Percentiles rank a stretch among this genome's conserved stretches.
phyloP scores from a whole-genome alignment of 2,888 invertebrate species.

The Ichneumoninae sp. region DNA sequence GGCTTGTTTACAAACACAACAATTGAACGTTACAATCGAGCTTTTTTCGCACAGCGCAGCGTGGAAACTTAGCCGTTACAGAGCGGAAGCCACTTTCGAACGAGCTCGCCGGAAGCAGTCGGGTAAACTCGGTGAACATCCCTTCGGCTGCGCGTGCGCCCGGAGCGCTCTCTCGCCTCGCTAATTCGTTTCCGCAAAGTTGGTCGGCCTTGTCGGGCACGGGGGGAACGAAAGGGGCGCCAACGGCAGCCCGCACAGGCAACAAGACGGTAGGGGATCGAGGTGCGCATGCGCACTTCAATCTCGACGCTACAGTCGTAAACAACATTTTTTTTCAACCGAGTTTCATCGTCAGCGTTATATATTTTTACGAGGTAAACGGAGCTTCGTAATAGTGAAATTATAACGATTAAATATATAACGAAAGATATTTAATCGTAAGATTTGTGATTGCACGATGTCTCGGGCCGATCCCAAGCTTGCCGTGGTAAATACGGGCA shows the following conservation, averaged over 20 bases:
- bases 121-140: slow-evolving; percentile 13
- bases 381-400: slow-evolving; percentile 58
- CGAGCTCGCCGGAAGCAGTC: slow-evolving; percentile 8
- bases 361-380: slow-evolving; percentile 71
- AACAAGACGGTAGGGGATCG: slow-evolving; percentile 4
- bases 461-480: slow-evolving; percentile 20
- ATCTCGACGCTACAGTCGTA: slow-evolving; percentile 75
- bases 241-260: background rate
- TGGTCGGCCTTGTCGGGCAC: slow-evolving; percentile 1
- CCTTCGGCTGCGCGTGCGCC: background rate
- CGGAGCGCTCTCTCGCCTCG: background rate
- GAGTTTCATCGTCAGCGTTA: slow-evolving; percentile 62
- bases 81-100: slow-evolving; percentile 17
- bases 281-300: slow-evolving; percentile 75
- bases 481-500: slow-evolving; percentile 69
- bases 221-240: background rate
- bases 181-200: slow-evolving; percentile 29
- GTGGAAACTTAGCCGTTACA: background rate
- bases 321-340: slow-evolving; percentile 75
- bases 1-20: background rate
- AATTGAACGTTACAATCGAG: background rate
- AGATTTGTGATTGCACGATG: slow-evolving; percentile 51
- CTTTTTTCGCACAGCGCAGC: background rate
- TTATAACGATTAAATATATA: slow-evolving; percentile 66
- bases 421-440: slow-evolving; percentile 55